phyloP scores from a whole-genome alignment of 2,113 vertebrate species.

The Tor tambroides region DNA sequence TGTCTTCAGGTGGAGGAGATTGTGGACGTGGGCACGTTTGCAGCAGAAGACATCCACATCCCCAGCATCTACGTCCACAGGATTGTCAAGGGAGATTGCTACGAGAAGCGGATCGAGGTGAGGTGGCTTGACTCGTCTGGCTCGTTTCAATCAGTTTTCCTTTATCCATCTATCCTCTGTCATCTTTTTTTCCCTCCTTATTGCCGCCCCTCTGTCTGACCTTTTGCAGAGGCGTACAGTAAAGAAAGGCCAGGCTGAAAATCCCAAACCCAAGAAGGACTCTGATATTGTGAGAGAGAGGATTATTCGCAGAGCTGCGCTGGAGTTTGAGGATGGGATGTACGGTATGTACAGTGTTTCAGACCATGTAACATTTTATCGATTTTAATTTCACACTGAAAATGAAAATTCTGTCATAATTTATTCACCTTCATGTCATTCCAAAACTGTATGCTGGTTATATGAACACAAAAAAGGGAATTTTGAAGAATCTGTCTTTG shows the following conservation, averaged over 20 bases:
- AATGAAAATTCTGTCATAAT: neutral
- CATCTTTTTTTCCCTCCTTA: neutral
- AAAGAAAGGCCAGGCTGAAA: slow-evolving; percentile 77
- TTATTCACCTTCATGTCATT: neutral
- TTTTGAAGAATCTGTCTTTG: neutral
- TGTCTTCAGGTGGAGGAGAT: slow-evolving; percentile 93
- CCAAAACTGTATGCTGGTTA: neutral
- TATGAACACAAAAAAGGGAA: neutral
- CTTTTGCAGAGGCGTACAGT: slow-evolving; percentile 85
- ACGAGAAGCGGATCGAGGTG: slow-evolving; percentile 97
- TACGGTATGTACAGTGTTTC: slow-evolving; percentile 81
- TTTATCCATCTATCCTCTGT: slow-evolving; percentile 2
- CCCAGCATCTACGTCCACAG: slow-evolving; percentile 96
- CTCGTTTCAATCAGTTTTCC: neutral
- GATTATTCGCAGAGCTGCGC: slow-evolving; percentile 92
- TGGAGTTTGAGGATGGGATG: slow-evolving; percentile 99
- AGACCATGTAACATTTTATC: neutral
- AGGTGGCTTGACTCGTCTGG: slow-evolving; percentile 8
- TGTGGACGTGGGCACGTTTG: slow-evolving; percentile 91
- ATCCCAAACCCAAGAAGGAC: slow-evolving; percentile 81
- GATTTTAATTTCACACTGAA: neutral
- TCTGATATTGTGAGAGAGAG: slow-evolving; percentile 89
- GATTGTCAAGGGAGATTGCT: slow-evolving; percentile 85
- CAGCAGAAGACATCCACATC: slow-evolving; percentile 94
- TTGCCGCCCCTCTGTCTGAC: neutral